A percentile compares a stretch with the other conserved stretches of the same genome.
Evolutionary conservation across 2,797 vertebrate genomes (phyloP).

Genomic region (Sebastes matsubarae): DNA sequence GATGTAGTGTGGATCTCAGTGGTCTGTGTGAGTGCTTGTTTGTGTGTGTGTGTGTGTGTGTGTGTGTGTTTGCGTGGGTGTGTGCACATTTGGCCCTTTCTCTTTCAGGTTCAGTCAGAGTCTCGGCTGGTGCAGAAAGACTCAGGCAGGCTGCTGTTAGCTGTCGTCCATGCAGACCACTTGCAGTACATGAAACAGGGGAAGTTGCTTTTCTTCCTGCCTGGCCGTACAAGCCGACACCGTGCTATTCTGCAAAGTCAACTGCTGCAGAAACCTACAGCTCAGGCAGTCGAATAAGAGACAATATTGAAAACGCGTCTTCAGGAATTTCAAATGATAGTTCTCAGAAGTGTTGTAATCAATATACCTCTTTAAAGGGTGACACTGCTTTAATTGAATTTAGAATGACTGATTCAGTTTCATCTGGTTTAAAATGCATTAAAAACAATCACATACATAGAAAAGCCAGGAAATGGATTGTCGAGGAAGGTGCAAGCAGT

Average conservation of each 20-base stretch:
- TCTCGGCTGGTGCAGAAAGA: slow-evolving; percentile 23
- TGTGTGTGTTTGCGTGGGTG: not conserved
- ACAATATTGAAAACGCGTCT: not conserved
- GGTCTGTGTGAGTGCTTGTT: not conserved
- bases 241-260: not conserved
- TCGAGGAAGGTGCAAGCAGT: not conserved
- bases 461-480: not conserved
- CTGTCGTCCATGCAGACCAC: slow-evolving; percentile 41
- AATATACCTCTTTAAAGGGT: not conserved
- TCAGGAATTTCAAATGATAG: not conserved
- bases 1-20: slow-evolving; percentile 27
- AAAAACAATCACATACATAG: not conserved
- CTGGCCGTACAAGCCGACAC: not conserved
- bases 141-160: slow-evolving; percentile 28
- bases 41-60: not conserved
- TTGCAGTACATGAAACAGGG: slow-evolving; percentile 54
- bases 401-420: not conserved
- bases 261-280: slow-evolving; percentile 14
- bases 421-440: not conserved
- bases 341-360: not conserved
- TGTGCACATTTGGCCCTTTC: slow-evolving; percentile 29
- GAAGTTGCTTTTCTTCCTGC: slow-evolving; percentile 74
- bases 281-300: not conserved
- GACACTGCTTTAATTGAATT: not conserved
- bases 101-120: slow-evolving; percentile 54